These are phyloP conservation scores for Liparis tanakae DNA, from an alignment of 2,797 vertebrate species.

Conservation along the genomic window DNA sequence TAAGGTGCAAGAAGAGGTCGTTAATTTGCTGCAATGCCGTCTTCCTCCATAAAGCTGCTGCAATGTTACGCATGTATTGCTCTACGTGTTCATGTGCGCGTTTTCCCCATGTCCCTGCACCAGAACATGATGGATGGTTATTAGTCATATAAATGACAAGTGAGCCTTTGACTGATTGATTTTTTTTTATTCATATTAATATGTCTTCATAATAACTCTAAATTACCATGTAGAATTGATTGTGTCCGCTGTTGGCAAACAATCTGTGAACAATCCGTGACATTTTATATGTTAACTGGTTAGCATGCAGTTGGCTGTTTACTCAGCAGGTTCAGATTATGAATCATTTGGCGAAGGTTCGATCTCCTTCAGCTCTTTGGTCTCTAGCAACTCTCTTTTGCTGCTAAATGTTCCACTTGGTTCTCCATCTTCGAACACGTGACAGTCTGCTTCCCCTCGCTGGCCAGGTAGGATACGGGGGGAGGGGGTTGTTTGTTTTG, in stretches of 20 bases:
- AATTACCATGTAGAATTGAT: neutral
- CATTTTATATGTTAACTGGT: neutral
- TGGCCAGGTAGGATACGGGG: neutral
- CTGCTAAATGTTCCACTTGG: neutral
- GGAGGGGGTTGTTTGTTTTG: neutral
- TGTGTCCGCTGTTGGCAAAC: neutral
- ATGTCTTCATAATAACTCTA: neutral
- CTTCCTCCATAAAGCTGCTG: constrained; percentile 6
- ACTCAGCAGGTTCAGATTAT: neutral
- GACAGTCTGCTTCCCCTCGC: neutral
- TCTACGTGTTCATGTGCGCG: neutral
- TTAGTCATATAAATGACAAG: constrained; percentile 10
- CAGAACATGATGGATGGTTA: neutral
- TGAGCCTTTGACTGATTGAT: neutral
- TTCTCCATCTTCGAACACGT: neutral
- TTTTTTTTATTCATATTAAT: constrained; percentile 13
- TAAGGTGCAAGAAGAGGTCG: neutral
- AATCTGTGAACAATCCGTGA: neutral
- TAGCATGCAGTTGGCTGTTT: neutral
- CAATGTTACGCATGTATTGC: neutral
- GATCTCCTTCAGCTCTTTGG: neutral
- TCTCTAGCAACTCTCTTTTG: neutral
- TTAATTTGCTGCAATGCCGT: constrained; percentile 9
- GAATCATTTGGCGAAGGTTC: neutral
- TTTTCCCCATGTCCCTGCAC: neutral